Conservation (phyloP, 2,888 invertebrate genomes). For the Zonitis immaculata region DNA sequence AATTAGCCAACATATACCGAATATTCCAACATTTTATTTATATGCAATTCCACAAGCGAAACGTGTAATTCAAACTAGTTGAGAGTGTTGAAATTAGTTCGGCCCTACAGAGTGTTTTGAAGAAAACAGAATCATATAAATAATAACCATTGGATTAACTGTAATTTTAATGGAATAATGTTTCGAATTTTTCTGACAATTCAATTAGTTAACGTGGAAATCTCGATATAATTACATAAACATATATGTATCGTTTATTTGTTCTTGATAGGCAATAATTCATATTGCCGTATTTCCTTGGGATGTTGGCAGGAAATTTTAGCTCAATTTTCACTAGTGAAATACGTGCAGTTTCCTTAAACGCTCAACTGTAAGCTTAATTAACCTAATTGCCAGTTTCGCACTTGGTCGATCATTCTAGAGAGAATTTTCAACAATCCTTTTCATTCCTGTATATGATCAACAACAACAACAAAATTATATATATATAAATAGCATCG, state of each 20-base stretch:
- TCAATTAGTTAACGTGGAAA: constrained; percentile 11
- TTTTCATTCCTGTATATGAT: neutral
- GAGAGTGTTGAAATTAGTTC: constrained; percentile 4
- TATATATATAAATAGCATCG: too few relatives aligned
- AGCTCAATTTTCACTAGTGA: constrained; percentile 22
- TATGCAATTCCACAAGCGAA: constrained; percentile 13
- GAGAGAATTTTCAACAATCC: constrained; percentile 22
- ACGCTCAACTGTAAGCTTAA: constrained; percentile 29
- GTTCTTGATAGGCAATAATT: constrained; percentile 29
- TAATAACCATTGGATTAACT: neutral
- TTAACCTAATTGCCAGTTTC: constrained; percentile 34
- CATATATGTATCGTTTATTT: constrained; percentile 17
- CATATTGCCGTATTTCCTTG: constrained; percentile 24
- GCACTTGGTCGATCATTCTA: constrained; percentile 27
- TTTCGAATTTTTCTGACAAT: neutral
- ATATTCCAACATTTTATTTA: constrained; percentile 7
- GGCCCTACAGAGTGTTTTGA: neutral
- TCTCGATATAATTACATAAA: constrained; percentile 22
- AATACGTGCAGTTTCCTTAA: constrained; percentile 27
- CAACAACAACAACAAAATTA: too few relatives aligned
- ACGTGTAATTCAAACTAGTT: constrained; percentile 6
- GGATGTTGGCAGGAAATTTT: constrained; percentile 26
- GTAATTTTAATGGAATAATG: neutral
- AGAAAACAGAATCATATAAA: constrained; percentile 6
- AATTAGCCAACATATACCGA: neutral